Base-by-base conservation (phyloP, 2,113 vertebrate genomes). In the Gulo gulo region DNA sequence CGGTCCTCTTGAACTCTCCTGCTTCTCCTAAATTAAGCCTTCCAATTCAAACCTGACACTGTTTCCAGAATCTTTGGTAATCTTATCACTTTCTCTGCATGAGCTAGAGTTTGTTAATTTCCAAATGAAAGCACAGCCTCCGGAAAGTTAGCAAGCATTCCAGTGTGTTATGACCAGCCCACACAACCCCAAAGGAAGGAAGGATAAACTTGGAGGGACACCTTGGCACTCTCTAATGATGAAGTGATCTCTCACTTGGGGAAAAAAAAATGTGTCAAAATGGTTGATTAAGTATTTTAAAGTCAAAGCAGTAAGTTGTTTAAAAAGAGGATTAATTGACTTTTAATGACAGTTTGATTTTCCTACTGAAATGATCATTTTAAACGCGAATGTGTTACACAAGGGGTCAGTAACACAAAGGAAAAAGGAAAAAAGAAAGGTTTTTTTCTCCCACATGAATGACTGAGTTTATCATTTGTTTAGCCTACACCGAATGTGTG, bases 261-360 rank as follows among this genome's bases (percentile, higher is more conserved):
- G 4, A 67, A 67, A 24, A 61, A 69, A 69, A 50, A 92, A n/a
- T 14, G 2, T n/a, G 47, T 88, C 39, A 80, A 36, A 73, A 88
- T 29, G 52, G 16, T 69, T 57, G 9, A 36, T 11, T 45, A 42
- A 34, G 15, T 47, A 73, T 93, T 94, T 80, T 65, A 84, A 79
- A 91, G 16, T 52, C 57, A 94, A 61, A 81, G 11, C 0, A 31
- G 36, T 93, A 84, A 57, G 9, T 76, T 73, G 71, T 91, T 61
- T 39, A 5, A 4, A 82, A 96, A 61, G 26, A 47, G 21, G 65
- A 79, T 36, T 47, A 24, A 84, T 11, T 47, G 36, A 55, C 67
- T 92, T 94, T 97, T 31, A 81, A 61, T 47, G 31, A 55, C 24
- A 31, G 7, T 7, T 94, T 89, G 47, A 91, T 63, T 95, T 97